A percentile compares a stretch with the other conserved stretches of the same genome.
These are phyloP conservation scores for Cetoscarus ocellatus DNA, from an alignment of 2,797 vertebrate species.

Conservation along the genomic window DNA sequence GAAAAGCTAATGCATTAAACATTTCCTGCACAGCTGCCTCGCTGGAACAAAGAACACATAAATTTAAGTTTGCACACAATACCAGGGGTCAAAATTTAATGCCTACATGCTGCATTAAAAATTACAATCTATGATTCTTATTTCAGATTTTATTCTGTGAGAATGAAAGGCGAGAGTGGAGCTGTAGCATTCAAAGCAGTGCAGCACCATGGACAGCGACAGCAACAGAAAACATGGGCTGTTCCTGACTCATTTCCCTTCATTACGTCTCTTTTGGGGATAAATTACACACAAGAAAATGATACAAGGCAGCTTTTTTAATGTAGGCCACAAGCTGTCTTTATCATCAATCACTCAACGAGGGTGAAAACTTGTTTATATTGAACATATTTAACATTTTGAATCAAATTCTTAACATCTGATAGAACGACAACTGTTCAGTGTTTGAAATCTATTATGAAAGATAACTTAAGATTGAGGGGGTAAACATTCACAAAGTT, in stretches of 20 bases:
- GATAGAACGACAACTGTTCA: background rate
- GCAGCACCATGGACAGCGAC: slow-evolving; percentile 48
- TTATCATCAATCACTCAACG: background rate
- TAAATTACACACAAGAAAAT: background rate
- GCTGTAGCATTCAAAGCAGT: background rate
- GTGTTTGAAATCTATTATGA: background rate
- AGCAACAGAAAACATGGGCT: background rate
- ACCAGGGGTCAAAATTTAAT: background rate
- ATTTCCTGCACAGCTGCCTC: background rate
- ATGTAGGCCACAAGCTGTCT: background rate
- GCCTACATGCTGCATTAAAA: background rate
- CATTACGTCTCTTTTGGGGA: background rate
- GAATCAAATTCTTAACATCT: background rate
- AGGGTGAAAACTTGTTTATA: background rate
- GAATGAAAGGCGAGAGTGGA: background rate
- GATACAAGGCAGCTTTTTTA: background rate
- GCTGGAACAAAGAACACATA: slow-evolving; percentile 19
- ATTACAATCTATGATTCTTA: background rate
- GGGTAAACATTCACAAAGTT: slow-evolving; percentile 23
- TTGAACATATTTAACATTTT: slow-evolving; percentile 5
- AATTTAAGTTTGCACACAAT: slow-evolving; percentile 17
- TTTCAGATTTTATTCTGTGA: slow-evolving; percentile 6
- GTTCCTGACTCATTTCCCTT: background rate
- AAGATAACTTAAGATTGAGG: background rate
- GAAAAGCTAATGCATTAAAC: slow-evolving; percentile 17